Conservation (phyloP, 2,797 vertebrate genomes). For the Anguilla megastoma region DNA sequence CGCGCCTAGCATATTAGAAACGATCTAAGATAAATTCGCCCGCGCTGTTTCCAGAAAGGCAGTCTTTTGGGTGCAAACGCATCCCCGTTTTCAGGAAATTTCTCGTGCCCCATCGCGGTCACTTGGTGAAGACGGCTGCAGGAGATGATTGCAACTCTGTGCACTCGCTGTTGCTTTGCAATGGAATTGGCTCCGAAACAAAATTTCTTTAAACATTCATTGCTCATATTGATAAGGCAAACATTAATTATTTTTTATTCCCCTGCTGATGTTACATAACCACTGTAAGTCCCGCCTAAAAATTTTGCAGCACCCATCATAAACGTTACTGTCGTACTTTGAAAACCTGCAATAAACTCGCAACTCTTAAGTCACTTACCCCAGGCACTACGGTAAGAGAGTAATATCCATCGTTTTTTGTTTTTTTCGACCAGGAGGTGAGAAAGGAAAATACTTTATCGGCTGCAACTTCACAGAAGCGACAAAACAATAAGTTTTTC, state of each 20-base stretch:
- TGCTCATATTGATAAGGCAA: neutral
- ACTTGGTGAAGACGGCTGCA: neutral
- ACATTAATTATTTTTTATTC: neutral
- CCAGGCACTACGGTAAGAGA: slow-evolving; percentile 57
- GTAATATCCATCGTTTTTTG: slow-evolving; percentile 50
- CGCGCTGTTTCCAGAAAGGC: slow-evolving; percentile 11
- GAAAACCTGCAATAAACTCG: slow-evolving; percentile 54
- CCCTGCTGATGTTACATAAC: slow-evolving; percentile 34
- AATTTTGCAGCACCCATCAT: slow-evolving; percentile 33
- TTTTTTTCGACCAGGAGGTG: slow-evolving; percentile 51
- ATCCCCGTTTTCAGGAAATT: slow-evolving; percentile 33
- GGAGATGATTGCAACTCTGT: slow-evolving; percentile 8
- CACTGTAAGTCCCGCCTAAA: slow-evolving; percentile 7
- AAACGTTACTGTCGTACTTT: slow-evolving; percentile 23
- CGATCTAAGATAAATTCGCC: neutral
- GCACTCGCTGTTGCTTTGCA: slow-evolving; percentile 24
- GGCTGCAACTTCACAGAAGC: slow-evolving; percentile 54
- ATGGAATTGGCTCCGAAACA: neutral
- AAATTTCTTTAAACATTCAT: neutral
- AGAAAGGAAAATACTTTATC: slow-evolving; percentile 44
- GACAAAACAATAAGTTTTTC: slow-evolving; percentile 38
- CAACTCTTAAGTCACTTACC: slow-evolving; percentile 70
- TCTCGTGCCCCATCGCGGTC: slow-evolving; percentile 15
- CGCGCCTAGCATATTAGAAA: neutral
- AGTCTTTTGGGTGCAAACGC: slow-evolving; percentile 17